Base-by-base conservation (phyloP, 2,888 invertebrate species). In the Epiblema foenella region DNA sequence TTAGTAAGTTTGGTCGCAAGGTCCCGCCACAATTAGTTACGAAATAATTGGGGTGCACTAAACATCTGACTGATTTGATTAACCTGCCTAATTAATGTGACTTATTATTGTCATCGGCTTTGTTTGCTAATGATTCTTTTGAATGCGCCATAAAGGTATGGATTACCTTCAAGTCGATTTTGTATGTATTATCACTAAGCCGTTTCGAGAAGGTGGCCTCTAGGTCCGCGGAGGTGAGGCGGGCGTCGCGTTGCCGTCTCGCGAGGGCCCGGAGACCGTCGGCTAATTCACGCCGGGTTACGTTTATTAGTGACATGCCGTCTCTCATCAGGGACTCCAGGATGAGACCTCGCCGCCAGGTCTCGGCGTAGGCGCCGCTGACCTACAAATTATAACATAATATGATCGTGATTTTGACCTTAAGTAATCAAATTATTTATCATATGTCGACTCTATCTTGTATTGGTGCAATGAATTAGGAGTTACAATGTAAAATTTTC, bases 331-430 rank as follows among this genome's bases (percentile, higher is more conserved):
- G 82, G 0, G 89, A 85, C 75, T 94, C 91, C n/a, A 94, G 80
- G 42, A 89, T 83, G 64, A 93, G 82, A 0, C 94, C 91, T 12
- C 94, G 90, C 67, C 94, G 94, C 94, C 95, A 95, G 67, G 95
- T 91, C 77, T 95, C 95, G 51, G 94, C 93, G 80, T 95, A 95
- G 80, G 95, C 95, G 74, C 95, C 95, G 77, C 94, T 94, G 51
- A 95, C 94, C 95, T 95, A 77, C 5, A 76, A 1, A 24, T 24
- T 24, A n/a, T n/a, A n/a, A n/a, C n/a, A n/a, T n/a, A 52, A 33
- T 8, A 33, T 33, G 7, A 2, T 24, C 4, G 33, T 33, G 33
- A 33, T 33, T 33, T 33, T 33, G 33, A 33, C 33, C 33, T 33
- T 33, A 8, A 8, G 9, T 33, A 33, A 33, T 33, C 5, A 33